A percentile compares a stretch with the other conserved stretches of the same genome.
Evolutionary conservation across 2,888 invertebrate species (phyloP).

Genomic region (Caenorhabditis uteleia): DNA sequence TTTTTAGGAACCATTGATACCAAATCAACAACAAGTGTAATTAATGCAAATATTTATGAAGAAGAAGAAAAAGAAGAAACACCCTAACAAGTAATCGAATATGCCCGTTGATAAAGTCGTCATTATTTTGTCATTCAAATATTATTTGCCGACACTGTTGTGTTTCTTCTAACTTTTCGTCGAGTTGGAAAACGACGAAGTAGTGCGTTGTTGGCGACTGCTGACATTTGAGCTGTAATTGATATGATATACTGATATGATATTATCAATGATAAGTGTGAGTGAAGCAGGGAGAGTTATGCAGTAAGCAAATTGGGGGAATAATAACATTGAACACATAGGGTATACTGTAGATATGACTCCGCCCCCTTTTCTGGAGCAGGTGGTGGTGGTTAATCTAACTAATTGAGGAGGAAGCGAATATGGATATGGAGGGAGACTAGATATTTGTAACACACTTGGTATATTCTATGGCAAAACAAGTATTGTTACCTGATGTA

Average conservation of each 20-base stretch:
- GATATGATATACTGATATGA: not conserved
- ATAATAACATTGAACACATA: no score
- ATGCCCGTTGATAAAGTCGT: not conserved
- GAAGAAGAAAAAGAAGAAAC: not conserved
- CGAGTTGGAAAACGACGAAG: slow-evolving; percentile 60
- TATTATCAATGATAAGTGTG: not conserved
- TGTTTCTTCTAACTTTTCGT: slow-evolving; percentile 44
- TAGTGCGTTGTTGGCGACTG: slow-evolving; percentile 63
- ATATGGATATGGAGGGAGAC: no score
- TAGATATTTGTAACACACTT: no score
- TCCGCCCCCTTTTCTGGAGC: no score
- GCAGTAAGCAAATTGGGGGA: no score
- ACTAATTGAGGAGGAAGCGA: no score
- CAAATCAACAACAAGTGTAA: not conserved
- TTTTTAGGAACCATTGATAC: slow-evolving; percentile 34
- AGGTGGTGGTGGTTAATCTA: no score
- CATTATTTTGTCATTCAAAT: slow-evolving; percentile 1
- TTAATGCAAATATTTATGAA: not conserved
- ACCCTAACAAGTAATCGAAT: not conserved
- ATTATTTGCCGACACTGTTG: slow-evolving; percentile 26
- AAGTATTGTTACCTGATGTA: no score
- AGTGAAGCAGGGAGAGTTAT: no score
- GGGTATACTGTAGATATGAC: no score
- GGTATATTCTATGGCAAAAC: no score
- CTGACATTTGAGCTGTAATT: slow-evolving; percentile 64